Conservation (phyloP, 2,113 vertebrate species). For the Muscicapa adusta region DNA sequence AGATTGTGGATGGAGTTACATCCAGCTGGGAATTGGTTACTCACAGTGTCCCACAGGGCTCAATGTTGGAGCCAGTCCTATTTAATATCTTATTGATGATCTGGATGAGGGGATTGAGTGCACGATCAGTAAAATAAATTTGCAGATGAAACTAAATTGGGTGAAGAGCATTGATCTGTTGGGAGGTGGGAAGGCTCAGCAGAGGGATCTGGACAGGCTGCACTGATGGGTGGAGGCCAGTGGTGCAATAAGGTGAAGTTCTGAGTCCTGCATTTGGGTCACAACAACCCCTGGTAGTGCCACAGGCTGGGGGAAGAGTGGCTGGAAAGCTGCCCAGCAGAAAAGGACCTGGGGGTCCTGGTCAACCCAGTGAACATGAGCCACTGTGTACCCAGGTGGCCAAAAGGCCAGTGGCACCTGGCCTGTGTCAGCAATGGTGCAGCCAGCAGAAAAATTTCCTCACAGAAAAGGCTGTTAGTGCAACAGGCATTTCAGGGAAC, state of each 20-base stretch:
- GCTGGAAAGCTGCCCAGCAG: background rate
- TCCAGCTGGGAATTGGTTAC: background rate
- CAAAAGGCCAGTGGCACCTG: background rate
- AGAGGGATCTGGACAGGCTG: background rate
- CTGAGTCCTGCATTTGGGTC: background rate
- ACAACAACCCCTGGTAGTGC: background rate
- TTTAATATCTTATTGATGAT: accelerated
- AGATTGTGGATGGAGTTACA: background rate
- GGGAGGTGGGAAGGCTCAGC: background rate
- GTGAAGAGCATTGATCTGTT: background rate
- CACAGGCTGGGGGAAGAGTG: background rate
- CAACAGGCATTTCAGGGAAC: background rate
- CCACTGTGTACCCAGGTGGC: background rate
- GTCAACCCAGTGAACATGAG: accelerated
- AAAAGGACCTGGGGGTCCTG: background rate
- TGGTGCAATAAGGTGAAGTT: too few relatives aligned
- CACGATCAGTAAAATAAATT: background rate
- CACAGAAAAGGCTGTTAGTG: background rate
- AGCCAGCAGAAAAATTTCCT: background rate
- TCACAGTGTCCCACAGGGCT: background rate
- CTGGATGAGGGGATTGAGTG: background rate
- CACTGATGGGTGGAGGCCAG: accelerated
- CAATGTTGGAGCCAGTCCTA: background rate
- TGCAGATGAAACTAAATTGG: background rate
- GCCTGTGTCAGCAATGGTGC: accelerated